Base-by-base conservation (phyloP, 2,113 vertebrate genomes). In the Vimba vimba region DNA sequence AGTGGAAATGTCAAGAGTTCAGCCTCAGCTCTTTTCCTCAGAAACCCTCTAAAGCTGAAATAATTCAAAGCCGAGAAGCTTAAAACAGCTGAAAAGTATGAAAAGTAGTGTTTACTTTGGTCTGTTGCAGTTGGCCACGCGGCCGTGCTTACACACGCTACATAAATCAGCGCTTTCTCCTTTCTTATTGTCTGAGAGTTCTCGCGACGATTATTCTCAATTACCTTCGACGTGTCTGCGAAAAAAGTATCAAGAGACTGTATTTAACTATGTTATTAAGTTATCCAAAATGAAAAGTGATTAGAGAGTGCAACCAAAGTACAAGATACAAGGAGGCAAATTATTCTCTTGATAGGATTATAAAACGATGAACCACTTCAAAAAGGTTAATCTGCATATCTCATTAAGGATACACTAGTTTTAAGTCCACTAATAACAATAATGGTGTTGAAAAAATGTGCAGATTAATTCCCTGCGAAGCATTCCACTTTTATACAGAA, bases 321-420 rank as follows among this genome's bases (percentile, higher is more conserved):
- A 60, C 25, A 45, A 52, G 71, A 76, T 66, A 76, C 73, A 86
- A 77, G 73, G 78, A 86, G 83, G 64, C 75, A 75, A 88, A 84
- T 36, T 78, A 90, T 79, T 77, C 43, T 23, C 69, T 62, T 86
- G 79, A 64, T 79, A 52, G 82, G 64, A 68, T 86, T 86, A 85
- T 19, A 64, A 86, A 86, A 71, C 13, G 13, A 60, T 66, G 76
- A n/a, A 79, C 15, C 57, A 80, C 83, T 88, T 87, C 84, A 88
- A 82, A 85, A 90, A 80, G 75, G 84, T 82, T 86, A n/a, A 82
- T 90, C 78, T 86, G 57, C 86, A 84, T 87, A 85, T 89, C 87
- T 86, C 74, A 87, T 84, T 87, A 90, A 82, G 33, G 59, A 43
- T 50, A 87, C 71, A 69, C 59, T 21, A 45, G 74, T 73, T 89